Conservation (phyloP, 2,113 vertebrate species). For the Ancistrus triradiatus region DNA sequence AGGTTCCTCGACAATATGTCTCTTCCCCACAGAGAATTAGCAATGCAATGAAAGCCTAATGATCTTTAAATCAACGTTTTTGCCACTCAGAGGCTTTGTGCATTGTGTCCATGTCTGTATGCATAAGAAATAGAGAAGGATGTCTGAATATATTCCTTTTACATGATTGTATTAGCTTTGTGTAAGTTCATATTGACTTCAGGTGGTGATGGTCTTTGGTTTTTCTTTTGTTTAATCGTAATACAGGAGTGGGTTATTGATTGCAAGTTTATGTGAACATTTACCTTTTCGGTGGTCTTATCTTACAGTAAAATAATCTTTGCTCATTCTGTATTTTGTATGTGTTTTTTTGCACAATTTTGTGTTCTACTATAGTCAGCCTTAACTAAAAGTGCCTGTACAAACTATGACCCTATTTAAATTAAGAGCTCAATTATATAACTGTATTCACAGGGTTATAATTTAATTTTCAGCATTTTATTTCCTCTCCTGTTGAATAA, state of each 20-base stretch:
- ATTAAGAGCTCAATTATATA: slow-evolving; percentile 15
- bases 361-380: no score
- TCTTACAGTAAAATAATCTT: no score
- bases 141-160: slow-evolving; percentile 4
- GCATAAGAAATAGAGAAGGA: slow-evolving; percentile 6
- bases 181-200: slow-evolving; percentile 1
- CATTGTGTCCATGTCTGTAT: slow-evolving; percentile 17
- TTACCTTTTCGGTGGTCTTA: no score
- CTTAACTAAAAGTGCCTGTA: background rate
- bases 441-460: slow-evolving; percentile 20
- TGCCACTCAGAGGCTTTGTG: slow-evolving; percentile 21
- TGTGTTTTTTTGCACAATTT: no score
- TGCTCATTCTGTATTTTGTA: no score
- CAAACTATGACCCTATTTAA: slow-evolving; percentile 19
- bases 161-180: slow-evolving; percentile 1
- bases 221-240: no score
- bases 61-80: slow-evolving; percentile 59
- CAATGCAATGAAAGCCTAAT: slow-evolving; percentile 62
- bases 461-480: slow-evolving; percentile 23
- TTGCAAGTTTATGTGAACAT: no score
- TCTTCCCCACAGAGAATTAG: slow-evolving; percentile 55
- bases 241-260: no score
- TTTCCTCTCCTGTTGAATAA: slow-evolving; percentile 27
- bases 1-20: no score
- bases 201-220: background rate